phyloP scores from a whole-genome alignment of 1,140 invertebrate genomes.

The Orius laevigatus region DNA sequence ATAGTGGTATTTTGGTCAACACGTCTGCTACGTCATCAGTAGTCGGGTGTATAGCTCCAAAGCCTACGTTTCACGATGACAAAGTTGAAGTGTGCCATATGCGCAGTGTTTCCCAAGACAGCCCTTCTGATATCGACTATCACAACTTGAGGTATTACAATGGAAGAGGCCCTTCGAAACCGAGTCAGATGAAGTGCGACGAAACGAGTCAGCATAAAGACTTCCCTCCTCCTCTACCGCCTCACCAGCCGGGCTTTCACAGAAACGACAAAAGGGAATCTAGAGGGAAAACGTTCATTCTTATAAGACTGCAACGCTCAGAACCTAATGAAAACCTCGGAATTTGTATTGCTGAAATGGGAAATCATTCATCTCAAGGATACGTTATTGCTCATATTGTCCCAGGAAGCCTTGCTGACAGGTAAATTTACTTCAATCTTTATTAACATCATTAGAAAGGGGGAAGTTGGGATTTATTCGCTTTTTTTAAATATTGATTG shows the following conservation, averaged over 20 bases:
- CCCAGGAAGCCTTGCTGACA: slow-evolving; percentile 56
- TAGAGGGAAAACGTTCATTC: slow-evolving; percentile 27
- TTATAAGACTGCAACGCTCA: slow-evolving; percentile 48
- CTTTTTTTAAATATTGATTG: too few relatives aligned
- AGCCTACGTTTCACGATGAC: slow-evolving; percentile 9
- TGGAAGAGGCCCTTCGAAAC: not conserved
- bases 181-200: not conserved
- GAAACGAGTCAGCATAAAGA: not conserved
- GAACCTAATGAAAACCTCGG: slow-evolving; percentile 54
- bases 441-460: too few relatives aligned
- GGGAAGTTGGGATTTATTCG: too few relatives aligned
- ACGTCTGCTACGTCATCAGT: slow-evolving; percentile 49
- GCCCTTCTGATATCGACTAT: slow-evolving; percentile 5
- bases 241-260: slow-evolving; percentile 1
- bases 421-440: slow-evolving; percentile 37
- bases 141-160: slow-evolving; percentile 6
- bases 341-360: slow-evolving; percentile 63
- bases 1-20: slow-evolving; percentile 58
- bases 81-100: slow-evolving; percentile 9
- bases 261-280: slow-evolving; percentile 13
- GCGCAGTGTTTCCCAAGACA: slow-evolving; percentile 13
- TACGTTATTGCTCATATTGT: slow-evolving; percentile 73
- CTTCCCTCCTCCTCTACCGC: slow-evolving; percentile 15
- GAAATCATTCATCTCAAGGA: slow-evolving; percentile 40
- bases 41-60: slow-evolving; percentile 40